phyloP scores from a whole-genome alignment of 2,113 vertebrate genomes.

The Sprattus sprattus region DNA sequence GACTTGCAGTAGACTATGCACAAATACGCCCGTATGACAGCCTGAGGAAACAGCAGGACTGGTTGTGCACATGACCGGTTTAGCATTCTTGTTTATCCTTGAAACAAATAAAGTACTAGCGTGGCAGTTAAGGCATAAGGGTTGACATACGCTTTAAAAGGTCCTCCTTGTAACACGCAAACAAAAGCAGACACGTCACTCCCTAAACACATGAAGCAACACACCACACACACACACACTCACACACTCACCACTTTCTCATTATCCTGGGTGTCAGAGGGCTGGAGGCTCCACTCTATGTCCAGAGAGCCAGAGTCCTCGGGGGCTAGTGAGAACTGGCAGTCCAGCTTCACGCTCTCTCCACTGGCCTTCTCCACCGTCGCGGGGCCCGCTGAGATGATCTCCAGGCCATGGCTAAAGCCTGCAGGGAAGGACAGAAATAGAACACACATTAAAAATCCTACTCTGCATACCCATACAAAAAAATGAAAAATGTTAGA shows the following conservation, averaged over 20 bases:
- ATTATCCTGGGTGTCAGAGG: slow-evolving; percentile 73
- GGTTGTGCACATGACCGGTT: background rate
- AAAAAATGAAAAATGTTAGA: too few species aligned
- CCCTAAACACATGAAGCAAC: background rate
- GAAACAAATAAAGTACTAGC: background rate
- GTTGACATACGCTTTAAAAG: background rate
- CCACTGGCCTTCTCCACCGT: slow-evolving; percentile 71
- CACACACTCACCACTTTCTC: slow-evolving; percentile 70
- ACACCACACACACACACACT: background rate
- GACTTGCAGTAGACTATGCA: background rate
- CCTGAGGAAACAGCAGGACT: background rate
- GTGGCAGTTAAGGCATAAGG: background rate
- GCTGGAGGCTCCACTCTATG: slow-evolving; percentile 74
- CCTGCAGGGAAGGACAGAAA: slow-evolving; percentile 48
- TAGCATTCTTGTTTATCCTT: background rate
- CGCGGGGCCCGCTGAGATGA: slow-evolving; percentile 51
- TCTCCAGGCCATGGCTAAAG: slow-evolving; percentile 60
- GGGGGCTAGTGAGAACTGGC: slow-evolving; percentile 61
- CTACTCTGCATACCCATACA: background rate
- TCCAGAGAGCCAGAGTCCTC: slow-evolving; percentile 72
- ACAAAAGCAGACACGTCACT: background rate
- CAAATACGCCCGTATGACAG: background rate
- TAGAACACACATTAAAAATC: background rate
- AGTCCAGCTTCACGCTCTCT: slow-evolving; percentile 69
- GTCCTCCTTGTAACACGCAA: background rate